Conservation (phyloP, 2,888 invertebrate genomes). For the Tipula vernalis region DNA sequence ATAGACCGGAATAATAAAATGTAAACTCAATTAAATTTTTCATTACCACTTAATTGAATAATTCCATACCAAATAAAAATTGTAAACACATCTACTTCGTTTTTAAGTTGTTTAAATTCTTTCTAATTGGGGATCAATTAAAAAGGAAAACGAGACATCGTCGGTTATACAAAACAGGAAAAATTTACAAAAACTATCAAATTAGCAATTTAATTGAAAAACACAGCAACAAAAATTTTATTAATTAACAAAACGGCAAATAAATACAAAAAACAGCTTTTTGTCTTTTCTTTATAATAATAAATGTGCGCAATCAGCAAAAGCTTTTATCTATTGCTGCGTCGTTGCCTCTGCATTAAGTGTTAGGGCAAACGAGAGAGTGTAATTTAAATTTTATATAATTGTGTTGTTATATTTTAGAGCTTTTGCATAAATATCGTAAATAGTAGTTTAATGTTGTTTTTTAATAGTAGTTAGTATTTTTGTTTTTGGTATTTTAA, state of each 20-base stretch:
- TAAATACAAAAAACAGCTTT: not conserved
- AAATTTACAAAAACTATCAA: not conserved
- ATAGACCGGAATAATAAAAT: no score
- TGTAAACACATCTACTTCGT: no score
- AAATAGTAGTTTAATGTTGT: not conserved
- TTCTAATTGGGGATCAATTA: not conserved
- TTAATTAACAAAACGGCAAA: not conserved
- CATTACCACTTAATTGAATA: no score
- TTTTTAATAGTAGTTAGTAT: not conserved
- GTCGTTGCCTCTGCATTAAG: not conserved
- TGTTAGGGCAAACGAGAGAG: not conserved
- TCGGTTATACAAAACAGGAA: not conserved
- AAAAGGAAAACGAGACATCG: not conserved
- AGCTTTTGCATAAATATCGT: not conserved
- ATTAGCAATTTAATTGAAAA: not conserved
- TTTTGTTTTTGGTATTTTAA: not conserved
- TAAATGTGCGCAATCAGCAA: not conserved
- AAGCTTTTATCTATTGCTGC: not conserved
- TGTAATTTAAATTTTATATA: slow-evolving; percentile 4
- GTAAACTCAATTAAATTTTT: no score
- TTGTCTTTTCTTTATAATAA: not conserved
- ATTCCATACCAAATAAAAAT: no score
- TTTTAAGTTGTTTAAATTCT: not conserved
- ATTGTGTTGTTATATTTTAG: not conserved
- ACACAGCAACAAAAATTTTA: not conserved